Evolutionary conservation across 1,140 invertebrate species (phyloP), one percentile per base, ranked within the genome.

Genomic region (Penaeus japonicus): DNA sequence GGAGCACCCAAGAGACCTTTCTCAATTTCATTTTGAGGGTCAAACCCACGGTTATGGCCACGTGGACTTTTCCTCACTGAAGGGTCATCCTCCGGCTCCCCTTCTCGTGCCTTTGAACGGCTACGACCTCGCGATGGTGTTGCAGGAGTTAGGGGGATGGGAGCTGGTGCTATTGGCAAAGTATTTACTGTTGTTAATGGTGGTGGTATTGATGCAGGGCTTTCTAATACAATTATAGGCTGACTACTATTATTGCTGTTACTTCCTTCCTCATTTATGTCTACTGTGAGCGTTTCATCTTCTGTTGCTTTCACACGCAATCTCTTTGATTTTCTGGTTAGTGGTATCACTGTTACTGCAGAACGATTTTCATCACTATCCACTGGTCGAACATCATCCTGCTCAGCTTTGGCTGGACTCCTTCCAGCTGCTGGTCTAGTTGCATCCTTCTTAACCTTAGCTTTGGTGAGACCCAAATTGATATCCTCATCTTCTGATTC

Each of bases 401-500:
- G 17, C 12, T 88, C 87, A n/a, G 54, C 35, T 59, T 89, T 85
- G 35, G 65, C 78, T 77, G 89, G 84, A 55, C 84, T 89, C 20
- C 82, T 30, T 39, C 65, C 35, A 1, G 77, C 70, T 53, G 70
- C 77, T 55, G 77, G 15, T 62, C 81, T 47, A 17, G 82, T 24
- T 15, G 75, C 7, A 15, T 89, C 87, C 59, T 89, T 89, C 73
- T 89, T 89, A 20, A 70, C 70, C 35, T 84, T 84, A 24, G 82
- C 30, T 54, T 89, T 89, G 22, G 35, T 57, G 47, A 89, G 75
- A 20, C 77, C 87, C 53, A 89, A 35, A 30, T 89, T 89, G 27
- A 89, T 78, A 47, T 89, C 87, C 35, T 89, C 87, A 79, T 89
- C 87, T 70, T 89, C 87, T 32, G 87, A 89, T 54, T 89, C 87